Evolutionary conservation across 2,797 vertebrate species (phyloP).

Genomic region (Rhinichthys osculus): DNA sequence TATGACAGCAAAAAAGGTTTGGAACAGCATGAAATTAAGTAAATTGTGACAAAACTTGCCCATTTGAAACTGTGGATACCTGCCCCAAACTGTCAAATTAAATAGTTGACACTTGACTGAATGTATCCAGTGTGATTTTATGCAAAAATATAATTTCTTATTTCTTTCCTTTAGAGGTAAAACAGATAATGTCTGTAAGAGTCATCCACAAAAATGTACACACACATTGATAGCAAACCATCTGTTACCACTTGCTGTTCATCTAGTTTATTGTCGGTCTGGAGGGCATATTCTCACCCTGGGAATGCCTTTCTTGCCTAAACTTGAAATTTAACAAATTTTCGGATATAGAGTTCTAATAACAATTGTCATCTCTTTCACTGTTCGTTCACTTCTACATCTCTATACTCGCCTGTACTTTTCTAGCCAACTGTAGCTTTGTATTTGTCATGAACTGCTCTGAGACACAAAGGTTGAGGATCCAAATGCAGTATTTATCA

Average conservation of each 20-base stretch:
- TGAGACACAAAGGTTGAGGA: too few relatives aligned
- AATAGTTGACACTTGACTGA: neutral
- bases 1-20: neutral
- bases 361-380: neutral
- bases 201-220: neutral
- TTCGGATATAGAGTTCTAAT: neutral
- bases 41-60: neutral
- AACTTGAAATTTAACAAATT: neutral
- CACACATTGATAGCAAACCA: constrained; percentile 2
- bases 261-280: constrained; percentile 21
- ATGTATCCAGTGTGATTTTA: neutral
- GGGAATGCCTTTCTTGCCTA: neutral
- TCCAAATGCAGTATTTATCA: too few relatives aligned
- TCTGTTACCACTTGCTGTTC: constrained; percentile 36
- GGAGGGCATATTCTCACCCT: neutral
- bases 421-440: neutral
- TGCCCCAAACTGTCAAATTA: neutral
- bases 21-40: neutral
- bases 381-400: neutral
- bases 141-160: neutral
- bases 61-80: neutral
- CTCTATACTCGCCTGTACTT: neutral
- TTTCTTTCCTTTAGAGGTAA: neutral
- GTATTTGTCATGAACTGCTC: neutral
- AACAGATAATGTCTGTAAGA: neutral